These are phyloP conservation scores for Larimichthys crocea DNA, from an alignment of 2,113 vertebrate species.

Conservation along the genomic window DNA sequence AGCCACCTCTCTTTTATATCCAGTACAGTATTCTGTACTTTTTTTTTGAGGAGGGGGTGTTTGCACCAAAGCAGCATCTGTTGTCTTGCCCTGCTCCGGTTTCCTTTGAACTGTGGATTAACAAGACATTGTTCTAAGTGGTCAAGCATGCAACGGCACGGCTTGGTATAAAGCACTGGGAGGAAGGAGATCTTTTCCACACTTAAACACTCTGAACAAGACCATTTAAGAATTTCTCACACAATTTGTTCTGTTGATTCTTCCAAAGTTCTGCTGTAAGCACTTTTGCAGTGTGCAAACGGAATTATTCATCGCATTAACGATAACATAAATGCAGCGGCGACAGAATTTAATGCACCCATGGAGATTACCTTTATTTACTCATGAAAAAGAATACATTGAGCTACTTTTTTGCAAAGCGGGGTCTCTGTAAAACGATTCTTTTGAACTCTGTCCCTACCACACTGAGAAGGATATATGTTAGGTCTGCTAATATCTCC, in stretches of 20 bases:
- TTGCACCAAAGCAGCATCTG: conserved; percentile 50
- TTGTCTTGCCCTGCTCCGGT: conserved; percentile 31
- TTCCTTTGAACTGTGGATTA: conserved; percentile 51
- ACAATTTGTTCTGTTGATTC: conserved; percentile 78
- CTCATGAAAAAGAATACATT: conserved; percentile 75
- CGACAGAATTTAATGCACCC: conserved; percentile 79
- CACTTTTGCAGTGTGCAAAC: conserved; percentile 78
- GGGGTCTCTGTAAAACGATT: conserved; percentile 62
- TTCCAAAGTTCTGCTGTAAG: conserved; percentile 79
- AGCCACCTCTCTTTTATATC: conserved; percentile 58
- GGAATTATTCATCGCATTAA: conserved; percentile 83
- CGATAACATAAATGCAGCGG: conserved; percentile 81
- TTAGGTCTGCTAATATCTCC: conserved; percentile 77
- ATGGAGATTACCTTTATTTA: conserved; percentile 82
- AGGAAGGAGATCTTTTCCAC: conserved; percentile 45
- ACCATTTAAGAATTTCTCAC: conserved; percentile 75
- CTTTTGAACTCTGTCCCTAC: conserved; percentile 69
- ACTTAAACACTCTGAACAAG: conserved; percentile 69
- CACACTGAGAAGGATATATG: conserved; percentile 71
- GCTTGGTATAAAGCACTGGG: conserved; percentile 29
- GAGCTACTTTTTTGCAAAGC: conserved; percentile 60
- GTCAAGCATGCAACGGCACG: conserved; percentile 51
- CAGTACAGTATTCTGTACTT: conserved; percentile 53
- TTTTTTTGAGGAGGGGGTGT: conserved; percentile 32
- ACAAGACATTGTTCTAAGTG: conserved; percentile 59